These are phyloP conservation scores for Paelopatides confundens DNA, from an alignment of 53 echinoderm and acorn worm species.

Conservation along the genomic window DNA sequence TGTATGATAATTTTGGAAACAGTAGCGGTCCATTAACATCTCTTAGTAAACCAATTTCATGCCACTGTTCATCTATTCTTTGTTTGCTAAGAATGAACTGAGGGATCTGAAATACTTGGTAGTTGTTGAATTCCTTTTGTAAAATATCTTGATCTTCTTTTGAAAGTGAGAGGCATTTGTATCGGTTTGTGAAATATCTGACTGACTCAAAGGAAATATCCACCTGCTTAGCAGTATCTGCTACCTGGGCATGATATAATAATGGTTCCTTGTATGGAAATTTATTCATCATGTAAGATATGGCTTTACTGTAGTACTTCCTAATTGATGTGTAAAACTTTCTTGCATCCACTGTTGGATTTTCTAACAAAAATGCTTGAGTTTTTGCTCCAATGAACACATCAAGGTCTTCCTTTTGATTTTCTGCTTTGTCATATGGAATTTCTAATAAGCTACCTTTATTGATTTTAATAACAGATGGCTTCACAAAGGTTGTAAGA, in stretches of 20 bases:
- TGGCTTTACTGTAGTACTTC: slow-evolving; percentile 39
- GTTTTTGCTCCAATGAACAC: slow-evolving; percentile 55
- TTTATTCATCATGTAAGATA: slow-evolving; percentile 50
- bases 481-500: slow-evolving; percentile 40
- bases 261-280: slow-evolving; percentile 63
- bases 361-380: slow-evolving; percentile 39
- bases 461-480: slow-evolving; percentile 25
- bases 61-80: slow-evolving; percentile 35
- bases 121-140: slow-evolving; percentile 55
- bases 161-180: slow-evolving; percentile 31
- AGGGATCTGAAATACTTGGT: slow-evolving; percentile 54
- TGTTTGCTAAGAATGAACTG: slow-evolving; percentile 35
- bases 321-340: slow-evolving; percentile 43
- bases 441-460: slow-evolving; percentile 37
- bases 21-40: slow-evolving; percentile 34
- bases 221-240: slow-evolving; percentile 43
- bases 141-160: slow-evolving; percentile 44
- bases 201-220: slow-evolving; percentile 37
- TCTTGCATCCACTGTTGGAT: neutral
- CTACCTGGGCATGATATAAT: slow-evolving; percentile 53
- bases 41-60: slow-evolving; percentile 53
- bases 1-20: slow-evolving; percentile 46
- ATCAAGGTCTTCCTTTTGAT: slow-evolving; percentile 60
- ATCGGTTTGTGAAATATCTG: slow-evolving; percentile 49
- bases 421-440: slow-evolving; percentile 42